phyloP scores from a whole-genome alignment of 1,140 invertebrate species.

The Scylla paramamosain region DNA sequence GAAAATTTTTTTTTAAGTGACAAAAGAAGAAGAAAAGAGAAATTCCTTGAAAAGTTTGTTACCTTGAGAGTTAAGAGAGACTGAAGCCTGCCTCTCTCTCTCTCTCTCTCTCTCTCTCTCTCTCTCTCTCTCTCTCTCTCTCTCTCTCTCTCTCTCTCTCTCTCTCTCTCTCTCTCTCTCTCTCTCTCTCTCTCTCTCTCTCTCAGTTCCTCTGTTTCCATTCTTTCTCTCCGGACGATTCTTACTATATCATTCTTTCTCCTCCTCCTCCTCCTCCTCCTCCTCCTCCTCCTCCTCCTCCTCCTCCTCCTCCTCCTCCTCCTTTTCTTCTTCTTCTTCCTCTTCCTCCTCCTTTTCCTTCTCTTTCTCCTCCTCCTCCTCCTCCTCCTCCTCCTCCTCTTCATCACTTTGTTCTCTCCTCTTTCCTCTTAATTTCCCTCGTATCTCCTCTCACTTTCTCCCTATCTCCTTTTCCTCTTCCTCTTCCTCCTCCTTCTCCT shows the following conservation, averaged over 20 bases:
- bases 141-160: not conserved
- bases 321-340: not conserved
- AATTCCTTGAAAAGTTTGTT: too few species aligned
- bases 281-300: not conserved
- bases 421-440: not conserved
- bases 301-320: not conserved
- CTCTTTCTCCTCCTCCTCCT: not conserved
- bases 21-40: too few species aligned
- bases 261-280: not conserved
- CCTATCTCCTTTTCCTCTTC: not conserved
- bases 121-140: too few species aligned
- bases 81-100: too few species aligned
- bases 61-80: too few species aligned
- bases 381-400: not conserved
- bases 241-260: not conserved
- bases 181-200: too few species aligned
- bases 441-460: not conserved
- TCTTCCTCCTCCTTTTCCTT: not conserved
- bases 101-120: too few species aligned
- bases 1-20: too few species aligned
- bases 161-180: too few species aligned
- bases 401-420: not conserved
- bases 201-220: not conserved
- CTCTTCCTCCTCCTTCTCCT: not conserved
- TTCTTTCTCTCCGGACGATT: not conserved